Evolutionary conservation across 2,113 vertebrate species (phyloP).

Genomic region (Cettia cetti): DNA sequence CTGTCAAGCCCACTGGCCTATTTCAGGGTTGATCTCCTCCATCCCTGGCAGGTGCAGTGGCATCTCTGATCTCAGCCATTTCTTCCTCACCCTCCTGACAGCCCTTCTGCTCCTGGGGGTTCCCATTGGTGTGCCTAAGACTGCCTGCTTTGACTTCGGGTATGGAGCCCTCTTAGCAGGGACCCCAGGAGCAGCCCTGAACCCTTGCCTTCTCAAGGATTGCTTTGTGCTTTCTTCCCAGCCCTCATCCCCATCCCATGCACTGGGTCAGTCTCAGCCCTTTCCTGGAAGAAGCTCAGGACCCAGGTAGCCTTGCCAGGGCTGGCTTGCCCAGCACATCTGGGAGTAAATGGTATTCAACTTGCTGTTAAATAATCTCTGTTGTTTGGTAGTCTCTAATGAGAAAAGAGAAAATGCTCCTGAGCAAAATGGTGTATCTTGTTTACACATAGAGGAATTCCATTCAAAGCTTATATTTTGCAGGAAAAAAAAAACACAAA

Average conservation of each 20-base stretch:
- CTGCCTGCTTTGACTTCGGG: neutral
- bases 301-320: neutral
- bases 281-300: neutral
- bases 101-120: neutral
- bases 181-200: neutral
- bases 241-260: neutral
- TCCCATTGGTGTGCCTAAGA: rapidly evolving
- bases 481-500: too few relatives aligned
- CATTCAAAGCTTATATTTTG: neutral
- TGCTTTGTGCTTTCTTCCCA: neutral
- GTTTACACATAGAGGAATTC: neutral
- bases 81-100: neutral
- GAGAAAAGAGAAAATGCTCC: neutral
- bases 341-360: neutral
- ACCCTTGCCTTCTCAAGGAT: neutral
- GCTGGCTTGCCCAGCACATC: neutral
- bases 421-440: neutral
- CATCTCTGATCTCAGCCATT: neutral
- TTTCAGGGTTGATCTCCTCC: rapidly evolving
- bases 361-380: neutral
- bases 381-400: neutral
- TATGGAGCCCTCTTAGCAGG: neutral
- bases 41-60: neutral
- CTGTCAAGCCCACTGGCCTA: neutral
- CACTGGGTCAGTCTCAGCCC: neutral